phyloP scores from a whole-genome alignment of 1,140 invertebrate species.

The Cephus cinctus region DNA sequence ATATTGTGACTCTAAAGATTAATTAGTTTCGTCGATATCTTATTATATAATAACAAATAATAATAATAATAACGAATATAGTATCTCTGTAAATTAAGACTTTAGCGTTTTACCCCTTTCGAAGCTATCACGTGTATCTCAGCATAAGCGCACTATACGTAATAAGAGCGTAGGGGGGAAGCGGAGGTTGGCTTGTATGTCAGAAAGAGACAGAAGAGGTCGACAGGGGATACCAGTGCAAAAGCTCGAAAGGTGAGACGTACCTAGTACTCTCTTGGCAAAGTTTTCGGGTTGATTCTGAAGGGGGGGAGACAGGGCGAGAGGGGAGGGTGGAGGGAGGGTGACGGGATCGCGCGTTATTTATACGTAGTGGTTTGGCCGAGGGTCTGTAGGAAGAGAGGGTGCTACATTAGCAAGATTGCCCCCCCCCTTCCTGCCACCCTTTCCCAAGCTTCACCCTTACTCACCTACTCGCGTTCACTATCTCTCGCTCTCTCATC shows the following conservation, averaged over 20 bases:
- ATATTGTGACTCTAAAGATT: no score
- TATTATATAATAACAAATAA: no score
- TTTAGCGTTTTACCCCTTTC: constrained; percentile 36
- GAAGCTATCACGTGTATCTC: constrained; percentile 36
- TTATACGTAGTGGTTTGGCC: constrained; percentile 42
- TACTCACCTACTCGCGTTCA: constrained; percentile 9
- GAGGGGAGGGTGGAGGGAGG: constrained; percentile 17
- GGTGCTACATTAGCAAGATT: constrained; percentile 50
- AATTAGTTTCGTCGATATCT: no score
- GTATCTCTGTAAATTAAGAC: constrained; percentile 40
- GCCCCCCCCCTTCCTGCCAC: constrained; percentile 24
- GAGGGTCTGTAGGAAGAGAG: constrained; percentile 34
- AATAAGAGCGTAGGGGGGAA: no score
- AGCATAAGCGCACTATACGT: no score
- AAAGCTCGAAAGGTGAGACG: no score
- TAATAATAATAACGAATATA: no score
- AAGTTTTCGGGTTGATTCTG: no score
- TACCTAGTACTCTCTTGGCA: no score
- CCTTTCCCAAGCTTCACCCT: background rate
- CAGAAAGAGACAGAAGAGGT: constrained; percentile 4
- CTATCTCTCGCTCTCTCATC: constrained; percentile 6
- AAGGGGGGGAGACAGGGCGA: constrained; percentile 8
- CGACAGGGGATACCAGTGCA: background rate
- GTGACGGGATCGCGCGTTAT: constrained; percentile 38
- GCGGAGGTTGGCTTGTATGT: constrained; percentile 4